Percentiles rank a stretch among this genome's conserved stretches.
Evolutionary conservation across 2,113 vertebrate species (phyloP).

Genomic region (Tenrec ecaudatus): DNA sequence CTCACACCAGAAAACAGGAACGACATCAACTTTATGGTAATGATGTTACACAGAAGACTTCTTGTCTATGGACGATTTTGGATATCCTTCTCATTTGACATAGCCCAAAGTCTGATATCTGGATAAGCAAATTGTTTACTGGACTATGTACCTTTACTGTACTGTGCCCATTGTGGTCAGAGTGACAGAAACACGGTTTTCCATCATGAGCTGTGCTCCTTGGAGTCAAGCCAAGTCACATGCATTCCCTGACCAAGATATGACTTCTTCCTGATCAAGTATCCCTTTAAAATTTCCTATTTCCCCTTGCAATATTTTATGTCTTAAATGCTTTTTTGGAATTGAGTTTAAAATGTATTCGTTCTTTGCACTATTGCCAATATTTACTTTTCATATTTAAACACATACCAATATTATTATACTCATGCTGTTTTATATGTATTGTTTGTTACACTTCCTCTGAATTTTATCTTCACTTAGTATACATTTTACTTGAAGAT

Average conservation of each 20-base stretch:
- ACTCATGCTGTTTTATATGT: not conserved
- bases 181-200: not conserved
- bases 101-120: not conserved
- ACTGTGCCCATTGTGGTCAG: not conserved
- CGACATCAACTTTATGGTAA: not conserved
- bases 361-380: constrained; percentile 9
- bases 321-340: constrained; percentile 36
- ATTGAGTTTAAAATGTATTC: not conserved
- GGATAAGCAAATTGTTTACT: not conserved
- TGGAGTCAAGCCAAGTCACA: constrained; percentile 19
- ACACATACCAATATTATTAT: not conserved
- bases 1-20: not conserved
- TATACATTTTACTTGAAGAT: constrained; percentile 11
- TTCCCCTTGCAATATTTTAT: not conserved
- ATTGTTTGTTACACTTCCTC: constrained; percentile 13
- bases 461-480: constrained; percentile 20
- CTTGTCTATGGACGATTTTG: not conserved
- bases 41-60: not conserved
- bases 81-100: not conserved
- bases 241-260: not conserved
- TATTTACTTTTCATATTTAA: constrained; percentile 34
- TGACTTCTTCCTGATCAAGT: constrained; percentile 1
- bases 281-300: constrained; percentile 28
- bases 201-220: not conserved
- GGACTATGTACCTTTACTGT: not conserved